Base-by-base conservation (phyloP, 2,797 vertebrate genomes). In the Cygnus olor region DNA sequence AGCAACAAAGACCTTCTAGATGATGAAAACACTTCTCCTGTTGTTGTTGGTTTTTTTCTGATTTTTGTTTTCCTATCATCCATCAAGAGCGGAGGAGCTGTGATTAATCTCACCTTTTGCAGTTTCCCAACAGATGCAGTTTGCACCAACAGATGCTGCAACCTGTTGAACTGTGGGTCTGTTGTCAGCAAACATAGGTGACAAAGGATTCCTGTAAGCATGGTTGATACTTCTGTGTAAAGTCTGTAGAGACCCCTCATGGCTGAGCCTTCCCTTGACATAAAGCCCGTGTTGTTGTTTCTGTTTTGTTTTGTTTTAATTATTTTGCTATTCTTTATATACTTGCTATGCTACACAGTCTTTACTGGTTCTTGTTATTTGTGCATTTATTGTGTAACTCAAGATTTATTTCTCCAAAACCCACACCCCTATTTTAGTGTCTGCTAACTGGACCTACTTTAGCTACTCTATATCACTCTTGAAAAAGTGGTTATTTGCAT, bases 1-100 rank as follows among this genome's bases (percentile, higher is more conserved):
- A 86, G 71, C 93, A 98, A 98, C 97, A 97, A 98, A 98, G 97
- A 98, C 92, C 85, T 93, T 97, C 93, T 97, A 92, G 91, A 94
- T 94, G 91, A 94, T 92, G 58, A 89, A 96, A 95, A 91, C 9
- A 5, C 63, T 93, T 97, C 80, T 94, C 51, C 44, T 97, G 96
- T 96, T 93, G 66, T 60, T 60, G 27, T 93, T 93, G 72, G 10
- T 38, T 66, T 80, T 85, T 81, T 78, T 66, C 24, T 49, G 45
- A 21, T 66, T 61, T 47, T 80, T 61, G 88, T 94, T 94, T 82
- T 88, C 47, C 14, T 22, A 22, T 45, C 28, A 69, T 86, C 34
- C 47, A 73, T 14, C 58, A 90, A 74, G 42, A 21, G n/a, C 11
- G 73, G 58, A 24, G 14, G 22, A 89, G 32, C 32, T 90, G 36